Evolutionary conservation across 2,113 vertebrate genomes (phyloP).

Genomic region (Coregonus clupeaformis): DNA sequence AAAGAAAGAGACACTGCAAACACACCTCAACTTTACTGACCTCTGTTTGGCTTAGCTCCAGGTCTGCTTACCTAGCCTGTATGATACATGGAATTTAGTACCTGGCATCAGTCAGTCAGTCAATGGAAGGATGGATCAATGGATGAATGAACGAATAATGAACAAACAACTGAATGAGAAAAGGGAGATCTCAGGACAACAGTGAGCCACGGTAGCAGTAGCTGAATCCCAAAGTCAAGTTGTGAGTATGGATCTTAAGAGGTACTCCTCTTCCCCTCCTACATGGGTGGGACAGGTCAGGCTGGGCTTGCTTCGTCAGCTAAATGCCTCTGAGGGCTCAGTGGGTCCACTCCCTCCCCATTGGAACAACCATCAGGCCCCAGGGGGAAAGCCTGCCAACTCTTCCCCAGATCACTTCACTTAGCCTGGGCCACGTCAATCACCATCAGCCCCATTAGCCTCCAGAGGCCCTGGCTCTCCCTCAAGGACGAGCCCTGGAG

Average conservation of each 20-base stretch:
- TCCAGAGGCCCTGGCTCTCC: constrained; percentile 16
- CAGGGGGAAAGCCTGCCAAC: constrained; percentile 35
- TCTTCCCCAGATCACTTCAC: constrained; percentile 47
- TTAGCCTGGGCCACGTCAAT: constrained; percentile 39
- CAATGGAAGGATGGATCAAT: background rate
- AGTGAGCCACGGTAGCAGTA: background rate
- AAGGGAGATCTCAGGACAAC: background rate
- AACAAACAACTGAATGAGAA: background rate
- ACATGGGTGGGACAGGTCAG: too few relatives aligned
- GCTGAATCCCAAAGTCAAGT: background rate
- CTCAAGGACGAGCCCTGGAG: background rate
- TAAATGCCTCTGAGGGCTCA: background rate
- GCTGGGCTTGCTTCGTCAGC: background rate
- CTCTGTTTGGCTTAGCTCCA: too few relatives aligned
- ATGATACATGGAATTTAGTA: background rate
- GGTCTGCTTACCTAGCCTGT: background rate
- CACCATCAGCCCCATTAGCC: constrained; percentile 19
- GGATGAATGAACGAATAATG: constrained; percentile 9
- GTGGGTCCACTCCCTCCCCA: background rate
- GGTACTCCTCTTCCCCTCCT: background rate
- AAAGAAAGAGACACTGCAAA: too few relatives aligned
- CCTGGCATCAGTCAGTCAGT: background rate
- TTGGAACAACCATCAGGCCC: constrained; percentile 14
- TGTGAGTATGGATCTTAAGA: background rate
- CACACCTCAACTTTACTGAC: too few relatives aligned